These are phyloP conservation scores for Apantesis nais DNA, from an alignment of 2,888 invertebrate species.

Conservation along the genomic window DNA sequence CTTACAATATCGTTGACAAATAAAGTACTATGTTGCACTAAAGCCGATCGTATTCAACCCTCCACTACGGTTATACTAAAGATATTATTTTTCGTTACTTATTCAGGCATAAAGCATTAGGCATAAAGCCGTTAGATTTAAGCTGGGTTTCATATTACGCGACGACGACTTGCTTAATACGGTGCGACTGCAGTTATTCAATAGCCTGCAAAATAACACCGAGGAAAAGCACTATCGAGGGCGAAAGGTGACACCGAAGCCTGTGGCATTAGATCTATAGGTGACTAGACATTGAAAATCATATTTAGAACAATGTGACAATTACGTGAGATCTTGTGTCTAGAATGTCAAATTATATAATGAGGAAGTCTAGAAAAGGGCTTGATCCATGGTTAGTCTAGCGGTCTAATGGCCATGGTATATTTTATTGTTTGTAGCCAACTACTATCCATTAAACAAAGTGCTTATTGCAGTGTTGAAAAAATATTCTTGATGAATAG, in stretches of 20 bases:
- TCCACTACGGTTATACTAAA: conserved; percentile 39
- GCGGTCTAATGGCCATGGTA: conserved; percentile 6
- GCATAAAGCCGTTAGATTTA: conserved; percentile 75
- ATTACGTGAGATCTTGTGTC: conserved; percentile 12
- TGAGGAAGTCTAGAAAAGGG: background rate
- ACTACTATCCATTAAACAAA: conserved; percentile 10
- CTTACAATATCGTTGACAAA: conserved; percentile 28
- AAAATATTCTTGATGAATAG: conserved; percentile 6
- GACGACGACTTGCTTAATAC: conserved; percentile 78
- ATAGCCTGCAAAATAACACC: conserved; percentile 80
- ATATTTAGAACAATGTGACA: conserved; percentile 25
- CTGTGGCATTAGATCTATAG: conserved; percentile 71
- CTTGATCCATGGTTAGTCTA: conserved; percentile 3
- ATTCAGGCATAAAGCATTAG: conserved; percentile 74
- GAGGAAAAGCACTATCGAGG: conserved; percentile 78
- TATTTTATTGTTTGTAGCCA: conserved; percentile 16
- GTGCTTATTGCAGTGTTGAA: conserved; percentile 14
- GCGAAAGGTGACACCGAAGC: conserved; percentile 80
- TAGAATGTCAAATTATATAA: background rate
- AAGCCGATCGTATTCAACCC: conserved; percentile 37
- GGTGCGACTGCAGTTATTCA: conserved; percentile 76
- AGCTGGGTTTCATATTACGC: conserved; percentile 75
- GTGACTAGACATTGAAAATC: conserved; percentile 54
- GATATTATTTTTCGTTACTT: conserved; percentile 70
- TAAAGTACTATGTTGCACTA: conserved; percentile 25